These are phyloP conservation scores for Paracanthobrama guichenoti DNA, from an alignment of 2,113 vertebrate genomes.

Conservation along the genomic window DNA sequence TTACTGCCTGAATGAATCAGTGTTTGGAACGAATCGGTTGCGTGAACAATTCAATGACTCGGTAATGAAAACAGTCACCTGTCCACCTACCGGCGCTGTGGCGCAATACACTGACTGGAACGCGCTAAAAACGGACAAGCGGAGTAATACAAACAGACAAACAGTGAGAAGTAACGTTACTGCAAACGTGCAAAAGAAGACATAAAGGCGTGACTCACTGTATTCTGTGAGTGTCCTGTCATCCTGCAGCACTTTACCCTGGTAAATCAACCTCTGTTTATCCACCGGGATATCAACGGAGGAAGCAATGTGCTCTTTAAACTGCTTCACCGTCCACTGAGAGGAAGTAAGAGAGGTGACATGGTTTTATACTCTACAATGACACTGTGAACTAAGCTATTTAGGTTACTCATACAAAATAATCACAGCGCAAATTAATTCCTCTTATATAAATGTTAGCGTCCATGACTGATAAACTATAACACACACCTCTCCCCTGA, in stretches of 20 bases:
- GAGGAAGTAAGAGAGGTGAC: not conserved
- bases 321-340: constrained; percentile 88
- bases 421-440: not conserved
- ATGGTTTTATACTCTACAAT: not conserved
- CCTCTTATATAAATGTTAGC: no score
- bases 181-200: not conserved
- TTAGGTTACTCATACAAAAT: not conserved
- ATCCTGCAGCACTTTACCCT: constrained; percentile 90
- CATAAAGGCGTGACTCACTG: constrained; percentile 73
- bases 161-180: not conserved
- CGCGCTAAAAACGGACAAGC: not conserved
- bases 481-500: constrained; percentile 81
- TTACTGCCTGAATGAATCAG: not conserved
- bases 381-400: not conserved
- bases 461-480: not conserved
- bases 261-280: constrained; percentile 91
- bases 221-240: constrained; percentile 89
- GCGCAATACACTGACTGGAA: not conserved
- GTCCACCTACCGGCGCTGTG: not conserved
- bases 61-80: not conserved
- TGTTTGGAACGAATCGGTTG: not conserved
- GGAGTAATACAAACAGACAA: not conserved
- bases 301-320: constrained; percentile 88
- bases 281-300: constrained; percentile 87
- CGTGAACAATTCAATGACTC: not conserved